Evolutionary conservation across 2,113 vertebrate species (phyloP).

Genomic region (Myrmophylax atrothorax): DNA sequence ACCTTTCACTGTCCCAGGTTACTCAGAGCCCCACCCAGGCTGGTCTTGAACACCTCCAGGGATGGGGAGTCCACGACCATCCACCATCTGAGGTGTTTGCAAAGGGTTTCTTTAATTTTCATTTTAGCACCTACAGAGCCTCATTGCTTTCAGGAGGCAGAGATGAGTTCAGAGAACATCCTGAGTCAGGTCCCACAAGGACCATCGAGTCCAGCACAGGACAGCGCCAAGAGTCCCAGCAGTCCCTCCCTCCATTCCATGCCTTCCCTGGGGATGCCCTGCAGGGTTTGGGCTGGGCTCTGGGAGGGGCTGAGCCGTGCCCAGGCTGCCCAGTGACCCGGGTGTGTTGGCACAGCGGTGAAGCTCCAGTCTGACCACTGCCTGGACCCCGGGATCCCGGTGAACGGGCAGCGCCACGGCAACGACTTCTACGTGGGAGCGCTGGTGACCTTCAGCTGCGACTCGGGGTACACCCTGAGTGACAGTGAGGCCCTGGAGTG

Average conservation of each 20-base stretch:
- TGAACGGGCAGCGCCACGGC: conserved; percentile 93
- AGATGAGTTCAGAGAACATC: not conserved
- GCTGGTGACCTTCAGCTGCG: conserved; percentile 93
- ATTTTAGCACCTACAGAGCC: not conserved
- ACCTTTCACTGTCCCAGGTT: rapidly evolving
- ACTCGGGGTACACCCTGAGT: conserved; percentile 92
- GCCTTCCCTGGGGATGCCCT: not conserved
- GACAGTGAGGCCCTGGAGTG: conserved; percentile 89
- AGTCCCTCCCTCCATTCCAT: not conserved
- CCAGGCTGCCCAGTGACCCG: not conserved
- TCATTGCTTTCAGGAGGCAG: not conserved
- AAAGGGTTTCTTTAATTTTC: not conserved
- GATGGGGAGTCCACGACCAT: not conserved
- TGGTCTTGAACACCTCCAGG: not conserved
- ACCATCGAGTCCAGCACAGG: not conserved
- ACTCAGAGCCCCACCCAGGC: not conserved
- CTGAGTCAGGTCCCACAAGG: not conserved
- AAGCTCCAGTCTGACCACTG: conserved; percentile 96
- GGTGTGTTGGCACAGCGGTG: conserved; percentile 78
- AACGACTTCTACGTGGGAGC: conserved; percentile 97
- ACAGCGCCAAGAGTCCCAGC: not conserved
- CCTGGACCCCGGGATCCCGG: conserved; percentile 93
- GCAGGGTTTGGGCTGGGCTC: rapidly evolving
- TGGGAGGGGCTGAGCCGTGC: rapidly evolving
- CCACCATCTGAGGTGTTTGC: not conserved